A percentile compares a stretch with the other conserved stretches of the same genome.
Evolutionary conservation across 1,140 invertebrate genomes (phyloP).

Genomic region (Sycobia sp.): DNA sequence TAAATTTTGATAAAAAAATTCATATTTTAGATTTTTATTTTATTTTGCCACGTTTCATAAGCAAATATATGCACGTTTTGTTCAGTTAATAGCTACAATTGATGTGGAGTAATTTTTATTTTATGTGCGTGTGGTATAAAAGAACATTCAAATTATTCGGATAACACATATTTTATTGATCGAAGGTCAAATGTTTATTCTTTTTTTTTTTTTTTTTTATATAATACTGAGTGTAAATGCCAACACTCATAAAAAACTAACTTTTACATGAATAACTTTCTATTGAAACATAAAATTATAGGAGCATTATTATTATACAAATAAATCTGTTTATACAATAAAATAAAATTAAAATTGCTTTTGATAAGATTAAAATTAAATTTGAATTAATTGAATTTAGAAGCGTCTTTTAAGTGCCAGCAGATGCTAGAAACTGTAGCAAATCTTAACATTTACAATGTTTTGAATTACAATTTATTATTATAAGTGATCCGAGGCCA

Average conservation of each 20-base stretch:
- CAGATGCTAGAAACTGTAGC: too few species aligned
- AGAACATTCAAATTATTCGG: too few species aligned
- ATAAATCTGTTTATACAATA: too few species aligned
- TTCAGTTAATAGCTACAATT: background rate
- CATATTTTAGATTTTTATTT: conserved; percentile 21
- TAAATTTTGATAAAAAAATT: conserved; percentile 12
- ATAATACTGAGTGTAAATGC: conserved; percentile 16
- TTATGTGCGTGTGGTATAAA: background rate
- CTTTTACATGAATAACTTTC: background rate
- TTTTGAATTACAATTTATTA: too few species aligned
- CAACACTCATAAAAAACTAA: conserved; percentile 8
- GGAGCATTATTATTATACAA: too few species aligned
- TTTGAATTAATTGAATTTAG: too few species aligned
- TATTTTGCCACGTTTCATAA: conserved; percentile 8
- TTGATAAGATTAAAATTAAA: too few species aligned
- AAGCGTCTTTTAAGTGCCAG: too few species aligned
- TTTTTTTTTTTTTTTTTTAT: conserved; percentile 9
- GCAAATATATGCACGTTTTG: conserved; percentile 6
- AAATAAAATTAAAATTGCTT: too few species aligned
- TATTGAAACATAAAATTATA: background rate
- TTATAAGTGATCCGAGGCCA: too few species aligned
- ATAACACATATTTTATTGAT: too few species aligned
- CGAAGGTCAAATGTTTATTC: background rate
- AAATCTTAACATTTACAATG: too few species aligned
- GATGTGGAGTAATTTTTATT: background rate